Evolutionary conservation across 64 coral and sea anemone genomes (phyloP), one percentile per base, ranked within the genome.

Genomic region (Actinia tenebrosa): DNA sequence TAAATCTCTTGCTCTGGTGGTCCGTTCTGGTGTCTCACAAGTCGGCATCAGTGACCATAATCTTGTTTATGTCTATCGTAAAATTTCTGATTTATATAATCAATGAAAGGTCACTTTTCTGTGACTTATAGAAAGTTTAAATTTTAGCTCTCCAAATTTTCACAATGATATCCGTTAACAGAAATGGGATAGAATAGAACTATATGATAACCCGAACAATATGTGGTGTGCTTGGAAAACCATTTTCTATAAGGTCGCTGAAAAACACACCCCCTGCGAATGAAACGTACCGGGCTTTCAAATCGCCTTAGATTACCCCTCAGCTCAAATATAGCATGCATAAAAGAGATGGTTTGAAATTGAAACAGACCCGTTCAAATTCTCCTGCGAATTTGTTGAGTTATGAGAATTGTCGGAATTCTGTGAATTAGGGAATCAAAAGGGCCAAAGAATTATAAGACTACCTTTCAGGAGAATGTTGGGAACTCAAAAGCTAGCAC

Each of bases 41-140:
- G 22, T 92, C 19, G 69, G 66, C 56, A 79, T 88, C 14, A 93
- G 83, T 71, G 87, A 89, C 15, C 72, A 89, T 71, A 86, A 83
- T 27, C 58, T 93, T 75, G 43, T 89, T 37, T 89, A 93, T 55
- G 79, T 10, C 13, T 89, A 30, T 87, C 92, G 83, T 42, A 93
- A 86, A 89, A 69, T 88, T 46, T 93, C 81, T 15, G 50, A 37
- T 37, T 30, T 16, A 52, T 44, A 17, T 52, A 26, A n/a, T 46
- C 16, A 10, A n/a, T 54, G 22, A 93, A 88, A 61, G 84, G 75
- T 82, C 78, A 64, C 42, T 55, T 22, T 53, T 77, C 82, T 84
- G 46, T 84, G 5, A 84, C 10, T 45, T 84, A 55, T 52, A 53
- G 82, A 18, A 84, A 84, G 15, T 84, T 84, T 59, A 45, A 84